These are phyloP conservation scores for Oryzias melastigma DNA, from an alignment of 2,113 vertebrate species.

Conservation along the genomic window DNA sequence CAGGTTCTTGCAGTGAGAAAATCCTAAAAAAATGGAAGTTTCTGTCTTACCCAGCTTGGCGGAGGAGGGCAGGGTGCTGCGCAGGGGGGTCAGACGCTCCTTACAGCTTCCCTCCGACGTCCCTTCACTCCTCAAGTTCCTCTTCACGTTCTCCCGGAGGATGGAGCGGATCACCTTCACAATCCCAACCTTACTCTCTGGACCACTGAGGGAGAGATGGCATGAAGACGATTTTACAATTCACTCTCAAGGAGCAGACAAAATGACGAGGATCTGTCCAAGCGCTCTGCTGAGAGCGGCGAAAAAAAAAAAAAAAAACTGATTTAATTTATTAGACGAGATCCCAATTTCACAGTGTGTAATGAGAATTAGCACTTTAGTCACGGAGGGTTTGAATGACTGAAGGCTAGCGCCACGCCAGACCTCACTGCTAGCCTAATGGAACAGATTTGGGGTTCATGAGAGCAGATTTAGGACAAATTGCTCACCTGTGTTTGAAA, in stretches of 20 bases:
- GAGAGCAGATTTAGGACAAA: no score
- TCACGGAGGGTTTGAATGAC: conserved; percentile 4
- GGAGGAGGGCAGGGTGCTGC: conserved; percentile 82
- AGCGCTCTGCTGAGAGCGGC: conserved; percentile 21
- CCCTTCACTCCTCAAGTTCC: conserved; percentile 80
- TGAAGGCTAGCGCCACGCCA: not conserved
- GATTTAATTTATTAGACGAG: conserved; percentile 47
- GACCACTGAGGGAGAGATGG: conserved; percentile 74
- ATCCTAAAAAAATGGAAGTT: not conserved
- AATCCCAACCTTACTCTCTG: conserved; percentile 87
- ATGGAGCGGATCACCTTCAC: conserved; percentile 94
- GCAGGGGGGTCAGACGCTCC: conserved; percentile 81
- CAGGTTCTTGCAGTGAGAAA: no score
- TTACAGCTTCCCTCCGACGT: conserved; percentile 80
- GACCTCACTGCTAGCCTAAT: not conserved
- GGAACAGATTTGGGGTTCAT: no score
- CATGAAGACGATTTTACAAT: not conserved
- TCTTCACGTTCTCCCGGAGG: conserved; percentile 89
- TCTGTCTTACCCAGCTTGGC: conserved; percentile 85
- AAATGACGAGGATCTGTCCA: conserved; percentile 6
- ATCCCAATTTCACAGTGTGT: conserved; percentile 44
- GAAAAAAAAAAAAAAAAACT: not conserved
- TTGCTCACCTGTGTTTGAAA: no score
- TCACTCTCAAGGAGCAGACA: not conserved
- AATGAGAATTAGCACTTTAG: conserved; percentile 29